Evolutionary conservation across 2,888 invertebrate species (phyloP).

Genomic region (Deilephila porcellus): DNA sequence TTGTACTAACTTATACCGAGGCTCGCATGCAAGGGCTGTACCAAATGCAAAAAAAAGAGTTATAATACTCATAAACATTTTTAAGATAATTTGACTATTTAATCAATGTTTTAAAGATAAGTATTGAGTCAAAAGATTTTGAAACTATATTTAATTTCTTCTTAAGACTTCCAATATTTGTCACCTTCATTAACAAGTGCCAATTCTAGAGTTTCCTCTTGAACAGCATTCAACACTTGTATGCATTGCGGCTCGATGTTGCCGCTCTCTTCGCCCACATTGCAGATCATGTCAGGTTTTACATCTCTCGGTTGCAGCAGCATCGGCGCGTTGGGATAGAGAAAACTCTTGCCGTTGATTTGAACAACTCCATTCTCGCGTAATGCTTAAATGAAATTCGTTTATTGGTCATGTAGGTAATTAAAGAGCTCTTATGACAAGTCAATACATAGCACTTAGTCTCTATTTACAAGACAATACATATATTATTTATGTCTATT

Average conservation of each 20-base stretch:
- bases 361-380: conserved; percentile 73
- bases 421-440: no score
- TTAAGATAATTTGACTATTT: no score
- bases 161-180: conserved; percentile 3
- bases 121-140: no score
- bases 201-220: conserved; percentile 83
- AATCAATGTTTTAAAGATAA: no score
- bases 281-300: conserved; percentile 63
- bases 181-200: conserved; percentile 86
- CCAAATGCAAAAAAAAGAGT: no score
- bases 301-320: conserved; percentile 80
- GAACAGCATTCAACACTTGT: conserved; percentile 78
- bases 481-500: no score
- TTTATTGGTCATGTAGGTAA: no score
- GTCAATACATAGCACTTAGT: no score
- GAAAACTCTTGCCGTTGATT: conserved; percentile 85
- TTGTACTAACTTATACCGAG: no score
- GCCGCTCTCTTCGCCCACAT: conserved; percentile 64
- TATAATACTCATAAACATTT: no score
- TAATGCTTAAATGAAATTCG: conserved; percentile 50
- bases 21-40: no score
- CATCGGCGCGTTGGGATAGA: conserved; percentile 85
- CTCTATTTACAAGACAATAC: no score
- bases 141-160: not conserved
- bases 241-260: conserved; percentile 80